Evolutionary conservation across 2,888 invertebrate species (phyloP).

Genomic region (Bhutanitis thaidina): DNA sequence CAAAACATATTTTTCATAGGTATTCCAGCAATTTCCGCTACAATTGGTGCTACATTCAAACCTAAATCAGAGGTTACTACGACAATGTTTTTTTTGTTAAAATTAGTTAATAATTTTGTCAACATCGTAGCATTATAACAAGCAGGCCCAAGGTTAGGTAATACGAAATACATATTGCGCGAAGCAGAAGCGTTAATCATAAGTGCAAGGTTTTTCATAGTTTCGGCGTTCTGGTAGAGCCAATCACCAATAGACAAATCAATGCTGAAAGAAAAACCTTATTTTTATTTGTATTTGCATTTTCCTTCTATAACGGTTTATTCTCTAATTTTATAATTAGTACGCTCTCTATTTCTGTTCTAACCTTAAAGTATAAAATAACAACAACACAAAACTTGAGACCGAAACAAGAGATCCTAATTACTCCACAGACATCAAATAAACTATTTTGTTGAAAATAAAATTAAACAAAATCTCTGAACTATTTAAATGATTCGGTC

Average conservation of each 20-base stretch:
- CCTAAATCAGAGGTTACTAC: constrained; percentile 80
- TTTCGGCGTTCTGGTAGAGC: constrained; percentile 48
- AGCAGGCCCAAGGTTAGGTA: constrained; percentile 76
- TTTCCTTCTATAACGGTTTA: too few relatives aligned
- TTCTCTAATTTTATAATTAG: too few relatives aligned
- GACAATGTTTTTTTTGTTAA: constrained; percentile 71
- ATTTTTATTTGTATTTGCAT: too few relatives aligned
- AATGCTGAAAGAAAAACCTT: constrained; percentile 38
- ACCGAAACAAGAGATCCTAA: too few relatives aligned
- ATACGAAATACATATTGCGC: constrained; percentile 65
- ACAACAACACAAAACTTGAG: too few relatives aligned
- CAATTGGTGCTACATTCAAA: constrained; percentile 55
- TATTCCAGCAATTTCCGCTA: constrained; percentile 66
- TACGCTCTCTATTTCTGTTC: too few relatives aligned
- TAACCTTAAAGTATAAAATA: too few relatives aligned
- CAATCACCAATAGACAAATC: constrained; percentile 55
- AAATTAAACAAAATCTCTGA: too few relatives aligned
- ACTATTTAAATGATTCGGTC: too few relatives aligned
- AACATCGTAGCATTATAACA: constrained; percentile 80
- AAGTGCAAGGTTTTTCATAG: constrained; percentile 63
- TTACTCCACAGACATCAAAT: too few relatives aligned
- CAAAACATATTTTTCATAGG: constrained; percentile 73
- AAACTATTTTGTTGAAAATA: too few relatives aligned
- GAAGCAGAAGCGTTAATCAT: constrained; percentile 72
- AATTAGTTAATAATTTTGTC: constrained; percentile 48